Base-by-base conservation (phyloP, 2,888 invertebrate species). In the Steinernema carpocapsae region DNA sequence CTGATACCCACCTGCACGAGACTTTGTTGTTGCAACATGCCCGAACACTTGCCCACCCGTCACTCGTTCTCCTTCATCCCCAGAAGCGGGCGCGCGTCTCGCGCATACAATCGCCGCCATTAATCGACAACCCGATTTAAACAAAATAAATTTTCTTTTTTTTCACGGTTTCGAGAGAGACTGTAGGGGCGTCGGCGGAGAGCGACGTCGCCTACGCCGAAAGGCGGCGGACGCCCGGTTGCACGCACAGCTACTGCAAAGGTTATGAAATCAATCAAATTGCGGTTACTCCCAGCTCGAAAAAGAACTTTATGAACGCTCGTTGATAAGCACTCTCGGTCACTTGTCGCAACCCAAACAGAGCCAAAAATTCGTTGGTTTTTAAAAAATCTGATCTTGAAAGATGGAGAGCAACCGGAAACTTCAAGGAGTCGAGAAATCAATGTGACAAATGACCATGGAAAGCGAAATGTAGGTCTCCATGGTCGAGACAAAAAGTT, bases 61-160 rank as follows among this genome's bases (percentile, higher is more conserved):
- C 56, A 56, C 4, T 32, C 32, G 29, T 17, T 14, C 6, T 37
- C 64, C 32, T 32, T 14, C 10, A 4, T 37, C 64, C 17, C 17
- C 26, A 26, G n/a, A n/a, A n/a, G n/a, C n/a, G n/a, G n/a, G 24
- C 19, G 14, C n/a, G 64, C 7, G 6, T 32, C 64, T 17, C 64
- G 64, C 64, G 64, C 64, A 37, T 37, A 37, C 3, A 37, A 37
- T 2, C n/a, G 48, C 19, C n/a, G n/a, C n/a, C n/a, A n/a, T 48
- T 48, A n/a, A 64, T 32, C 26, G 22, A 24, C 4, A 56, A 56
- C 56, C 10, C 45, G 19, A 17, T 73, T n/a, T 56, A 14, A 73
- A 45, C 52, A 37, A 73, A 56, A 73, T 51, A 51, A 42, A 32
- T 72, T 51, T 72, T 72, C n/a, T 48, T 59, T 56, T 56, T 32